Conservation (phyloP, 2,888 invertebrate species). For the Ichneumoninae sp. region DNA sequence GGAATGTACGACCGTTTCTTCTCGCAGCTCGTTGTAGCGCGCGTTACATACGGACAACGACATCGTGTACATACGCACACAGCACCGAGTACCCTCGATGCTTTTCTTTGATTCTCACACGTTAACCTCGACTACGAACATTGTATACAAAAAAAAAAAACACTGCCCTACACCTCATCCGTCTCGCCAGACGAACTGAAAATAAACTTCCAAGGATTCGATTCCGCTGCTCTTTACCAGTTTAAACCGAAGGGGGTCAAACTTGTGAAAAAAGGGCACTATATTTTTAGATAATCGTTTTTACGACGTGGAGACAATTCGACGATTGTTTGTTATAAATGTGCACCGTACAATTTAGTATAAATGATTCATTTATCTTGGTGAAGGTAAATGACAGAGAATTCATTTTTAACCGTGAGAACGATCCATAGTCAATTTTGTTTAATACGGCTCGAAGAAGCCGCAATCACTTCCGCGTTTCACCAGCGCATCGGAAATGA, state of each 20-base stretch:
- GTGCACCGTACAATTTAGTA: background rate
- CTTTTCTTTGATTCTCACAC: conserved; percentile 29
- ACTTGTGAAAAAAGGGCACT: background rate
- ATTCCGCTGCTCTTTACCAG: conserved; percentile 4
- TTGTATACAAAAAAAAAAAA: background rate
- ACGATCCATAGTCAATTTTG: background rate
- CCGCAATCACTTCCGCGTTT: conserved; percentile 45
- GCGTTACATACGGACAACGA: conserved; percentile 12
- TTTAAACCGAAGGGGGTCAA: background rate
- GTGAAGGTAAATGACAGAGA: background rate
- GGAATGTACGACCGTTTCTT: conserved; percentile 64
- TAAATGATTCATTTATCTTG: background rate
- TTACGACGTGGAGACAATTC: background rate
- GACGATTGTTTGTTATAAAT: background rate
- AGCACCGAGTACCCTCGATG: background rate
- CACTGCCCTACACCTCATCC: background rate
- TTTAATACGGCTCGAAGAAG: background rate
- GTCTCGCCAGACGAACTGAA: conserved; percentile 2
- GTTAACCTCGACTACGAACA: background rate
- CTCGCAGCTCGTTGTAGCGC: conserved; percentile 1
- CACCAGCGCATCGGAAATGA: conserved; percentile 51
- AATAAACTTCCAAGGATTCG: conserved; percentile 7
- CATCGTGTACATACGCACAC: background rate
- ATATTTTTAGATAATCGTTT: background rate
- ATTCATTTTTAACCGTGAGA: conserved; percentile 15